These are phyloP conservation scores for Sarotherodon lohbergeri DNA, from an alignment of 2,113 vertebrate genomes.

Conservation along the genomic window DNA sequence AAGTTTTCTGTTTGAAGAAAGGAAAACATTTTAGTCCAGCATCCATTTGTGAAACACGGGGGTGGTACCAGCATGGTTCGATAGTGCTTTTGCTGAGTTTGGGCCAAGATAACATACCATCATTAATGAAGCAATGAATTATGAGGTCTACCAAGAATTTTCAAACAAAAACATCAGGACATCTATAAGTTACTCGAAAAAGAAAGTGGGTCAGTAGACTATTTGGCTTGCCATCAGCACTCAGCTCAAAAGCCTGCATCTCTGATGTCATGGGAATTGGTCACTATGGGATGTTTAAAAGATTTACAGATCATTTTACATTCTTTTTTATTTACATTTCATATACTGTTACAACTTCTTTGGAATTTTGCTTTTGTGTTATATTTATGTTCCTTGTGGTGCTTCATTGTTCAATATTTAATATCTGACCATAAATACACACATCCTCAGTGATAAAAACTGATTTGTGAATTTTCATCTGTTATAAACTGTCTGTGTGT, in stretches of 20 bases:
- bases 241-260: background rate
- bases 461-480: too few species aligned
- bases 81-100: background rate
- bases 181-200: background rate
- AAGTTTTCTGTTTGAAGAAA: too few species aligned
- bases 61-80: background rate
- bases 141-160: background rate
- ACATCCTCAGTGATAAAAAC: too few species aligned
- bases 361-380: too few species aligned
- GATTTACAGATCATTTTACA: background rate
- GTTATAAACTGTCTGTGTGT: too few species aligned
- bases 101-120: background rate
- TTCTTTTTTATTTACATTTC: background rate
- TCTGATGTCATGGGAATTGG: rapidly evolving
- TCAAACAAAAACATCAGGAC: background rate
- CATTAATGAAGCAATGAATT: background rate
- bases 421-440: too few species aligned
- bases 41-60: background rate
- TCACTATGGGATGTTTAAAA: background rate
- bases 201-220: background rate
- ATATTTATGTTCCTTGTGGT: too few species aligned
- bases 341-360: too few species aligned
- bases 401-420: too few species aligned
- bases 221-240: background rate
- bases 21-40: too few species aligned